Percentiles rank a stretch among this genome's conserved stretches.
Conservation (phyloP, 2,113 vertebrate species). For the Coreoperca whiteheadi region DNA sequence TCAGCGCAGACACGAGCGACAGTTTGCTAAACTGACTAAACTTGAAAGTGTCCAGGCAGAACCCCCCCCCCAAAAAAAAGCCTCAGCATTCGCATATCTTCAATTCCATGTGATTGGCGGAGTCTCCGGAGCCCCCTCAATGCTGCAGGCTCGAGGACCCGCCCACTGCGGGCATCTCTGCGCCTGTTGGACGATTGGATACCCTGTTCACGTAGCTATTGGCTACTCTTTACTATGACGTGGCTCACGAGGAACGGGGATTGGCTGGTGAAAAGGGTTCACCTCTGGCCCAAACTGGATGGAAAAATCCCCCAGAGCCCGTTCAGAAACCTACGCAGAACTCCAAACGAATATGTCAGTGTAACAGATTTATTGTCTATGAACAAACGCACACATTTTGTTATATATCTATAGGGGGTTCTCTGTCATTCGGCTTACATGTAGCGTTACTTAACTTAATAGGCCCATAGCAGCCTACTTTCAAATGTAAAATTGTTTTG, state of each 20-base stretch:
- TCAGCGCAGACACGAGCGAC: neutral
- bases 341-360: neutral
- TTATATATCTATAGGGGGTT: neutral
- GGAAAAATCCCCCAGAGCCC: neutral
- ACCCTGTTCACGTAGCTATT: constrained; percentile 41
- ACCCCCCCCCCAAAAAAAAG: neutral
- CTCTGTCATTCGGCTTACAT: neutral
- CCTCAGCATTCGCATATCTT: constrained; percentile 1
- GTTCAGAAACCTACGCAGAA: too few relatives aligned
- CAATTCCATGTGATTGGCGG: constrained; percentile 34
- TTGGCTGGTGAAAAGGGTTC: constrained; percentile 51
- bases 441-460: neutral
- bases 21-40: neutral
- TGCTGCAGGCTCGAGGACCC: constrained; percentile 21
- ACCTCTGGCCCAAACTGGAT: constrained; percentile 43
- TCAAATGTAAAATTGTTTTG: neutral
- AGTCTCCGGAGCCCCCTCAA: constrained; percentile 12
- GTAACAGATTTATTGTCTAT: neutral
- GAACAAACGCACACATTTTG: neutral
- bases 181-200: constrained; percentile 71
- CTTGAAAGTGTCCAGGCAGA: neutral
- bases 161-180: constrained; percentile 35
- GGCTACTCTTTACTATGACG: constrained; percentile 40
- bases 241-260: constrained; percentile 36
- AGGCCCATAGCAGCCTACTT: neutral